Conservation (phyloP, 2,113 vertebrate species). For the Pleuronectes platessa region DNA sequence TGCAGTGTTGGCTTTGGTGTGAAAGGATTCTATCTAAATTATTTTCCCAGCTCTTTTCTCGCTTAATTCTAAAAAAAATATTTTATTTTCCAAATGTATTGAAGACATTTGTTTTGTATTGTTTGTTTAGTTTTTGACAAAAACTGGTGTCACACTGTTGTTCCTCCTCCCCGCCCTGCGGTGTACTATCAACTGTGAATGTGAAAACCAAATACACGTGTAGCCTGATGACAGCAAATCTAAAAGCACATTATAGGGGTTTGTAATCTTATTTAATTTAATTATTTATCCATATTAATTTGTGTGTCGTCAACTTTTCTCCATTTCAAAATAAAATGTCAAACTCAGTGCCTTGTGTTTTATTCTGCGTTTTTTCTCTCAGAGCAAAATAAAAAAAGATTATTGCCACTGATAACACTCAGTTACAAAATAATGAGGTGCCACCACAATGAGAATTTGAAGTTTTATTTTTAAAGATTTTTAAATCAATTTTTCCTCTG, state of each 20-base stretch:
- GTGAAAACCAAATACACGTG: conserved; percentile 58
- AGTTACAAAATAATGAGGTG: not conserved
- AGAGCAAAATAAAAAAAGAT: not conserved
- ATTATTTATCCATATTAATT: conserved; percentile 53
- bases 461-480: not conserved
- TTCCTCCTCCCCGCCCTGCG: conserved; percentile 28
- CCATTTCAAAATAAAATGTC: conserved; percentile 78
- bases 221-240: conserved; percentile 1
- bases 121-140: conserved; percentile 18
- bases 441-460: not conserved
- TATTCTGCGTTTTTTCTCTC: not conserved
- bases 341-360: conserved; percentile 14
- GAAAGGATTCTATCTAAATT: conserved; percentile 36
- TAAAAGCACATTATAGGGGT: conserved; percentile 45
- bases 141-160: conserved; percentile 15
- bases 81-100: conserved; percentile 52
- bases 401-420: not conserved
- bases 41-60: conserved; percentile 46
- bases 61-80: too few relatives aligned
- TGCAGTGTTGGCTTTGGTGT: conserved; percentile 14
- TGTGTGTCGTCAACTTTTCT: conserved; percentile 75
- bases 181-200: conserved; percentile 63
- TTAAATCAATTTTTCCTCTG: not conserved
- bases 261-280: conserved; percentile 35
- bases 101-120: conserved; percentile 32